Evolutionary conservation across 1,140 invertebrate species (phyloP).

Genomic region (Colletes latitarsis): DNA sequence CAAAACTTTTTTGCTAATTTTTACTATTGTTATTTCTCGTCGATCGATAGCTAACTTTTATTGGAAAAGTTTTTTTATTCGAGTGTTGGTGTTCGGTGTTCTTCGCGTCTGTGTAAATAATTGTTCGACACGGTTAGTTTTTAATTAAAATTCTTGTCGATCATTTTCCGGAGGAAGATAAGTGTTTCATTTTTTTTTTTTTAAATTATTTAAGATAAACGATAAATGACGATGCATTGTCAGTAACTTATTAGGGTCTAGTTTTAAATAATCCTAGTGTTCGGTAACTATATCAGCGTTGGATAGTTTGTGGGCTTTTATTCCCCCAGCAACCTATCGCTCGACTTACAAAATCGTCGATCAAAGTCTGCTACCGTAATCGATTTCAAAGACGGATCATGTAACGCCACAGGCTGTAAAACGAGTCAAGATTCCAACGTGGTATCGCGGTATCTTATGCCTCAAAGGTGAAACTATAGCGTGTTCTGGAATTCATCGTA

Average conservation of each 20-base stretch:
- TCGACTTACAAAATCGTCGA: conserved; percentile 24
- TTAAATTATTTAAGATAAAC: too few species aligned
- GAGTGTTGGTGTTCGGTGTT: too few species aligned
- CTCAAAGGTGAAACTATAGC: background rate
- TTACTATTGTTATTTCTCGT: too few species aligned
- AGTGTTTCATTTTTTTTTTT: too few species aligned
- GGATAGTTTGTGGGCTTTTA: background rate
- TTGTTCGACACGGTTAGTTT: too few species aligned
- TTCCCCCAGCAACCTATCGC: background rate
- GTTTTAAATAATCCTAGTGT: background rate
- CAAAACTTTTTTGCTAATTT: too few species aligned
- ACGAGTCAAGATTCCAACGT: conserved; percentile 6
- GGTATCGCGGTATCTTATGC: background rate
- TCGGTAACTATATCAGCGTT: background rate
- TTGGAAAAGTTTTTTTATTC: too few species aligned
- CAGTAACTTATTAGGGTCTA: background rate
- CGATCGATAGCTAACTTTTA: too few species aligned
- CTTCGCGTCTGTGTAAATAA: too few species aligned
- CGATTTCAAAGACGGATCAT: conserved; percentile 19
- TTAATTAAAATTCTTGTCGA: too few species aligned
- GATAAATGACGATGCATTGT: too few species aligned
- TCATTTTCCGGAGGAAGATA: too few species aligned
- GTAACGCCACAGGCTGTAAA: conserved; percentile 25
- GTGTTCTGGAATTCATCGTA: background rate
- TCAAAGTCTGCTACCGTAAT: conserved; percentile 25